Evolutionary conservation across 2,888 invertebrate genomes (phyloP), one percentile per base, ranked within the genome.

Genomic region (Lapara coniferarum): DNA sequence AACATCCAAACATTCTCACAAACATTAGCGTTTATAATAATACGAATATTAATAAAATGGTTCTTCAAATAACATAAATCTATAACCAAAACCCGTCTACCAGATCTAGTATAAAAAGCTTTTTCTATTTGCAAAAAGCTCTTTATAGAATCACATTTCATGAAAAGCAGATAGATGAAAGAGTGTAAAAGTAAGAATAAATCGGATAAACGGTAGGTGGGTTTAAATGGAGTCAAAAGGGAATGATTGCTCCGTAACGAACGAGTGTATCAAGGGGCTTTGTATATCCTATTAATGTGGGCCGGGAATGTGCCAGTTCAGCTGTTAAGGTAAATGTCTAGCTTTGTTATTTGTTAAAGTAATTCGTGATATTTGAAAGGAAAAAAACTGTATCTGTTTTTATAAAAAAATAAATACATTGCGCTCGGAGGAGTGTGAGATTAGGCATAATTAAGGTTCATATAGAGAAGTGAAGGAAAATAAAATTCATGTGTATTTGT

Each of bases 151-250:
- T 49, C 49, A 63, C 63, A 63, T 49, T 63, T 49, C 19, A 63
- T 63, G 63, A 63, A 63, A 63, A 63, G 63, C 63, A 49, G 63
- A 63, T 49, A 49, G 63, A 63, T 49, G 63, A 63, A 63, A 63
- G 49, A 46, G 19, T 63, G 63, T 46, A 63, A 63, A 59, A 44
- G 67, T 59, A 51, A 69, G 63, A 71, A 74, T 76, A 77, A 72
- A 75, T 72, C 74, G 37, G 77, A 77, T 76, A 76, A 76, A 72
- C 66, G 59, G 70, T 66, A 77, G 72, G 70, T 75, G 71, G 57
- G 66, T 77, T 72, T 71, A 77, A 76, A 75, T 75, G 72, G 71
- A 77, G 71, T 72, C 77, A 74, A 76, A 76, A 66, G 71, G 69
- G 59, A 58, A 49, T 49, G 71, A 67, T 68, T 69, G 67, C 72